Evolutionary conservation across 2,113 vertebrate genomes (phyloP).

Genomic region (Ochotona princeps): DNA sequence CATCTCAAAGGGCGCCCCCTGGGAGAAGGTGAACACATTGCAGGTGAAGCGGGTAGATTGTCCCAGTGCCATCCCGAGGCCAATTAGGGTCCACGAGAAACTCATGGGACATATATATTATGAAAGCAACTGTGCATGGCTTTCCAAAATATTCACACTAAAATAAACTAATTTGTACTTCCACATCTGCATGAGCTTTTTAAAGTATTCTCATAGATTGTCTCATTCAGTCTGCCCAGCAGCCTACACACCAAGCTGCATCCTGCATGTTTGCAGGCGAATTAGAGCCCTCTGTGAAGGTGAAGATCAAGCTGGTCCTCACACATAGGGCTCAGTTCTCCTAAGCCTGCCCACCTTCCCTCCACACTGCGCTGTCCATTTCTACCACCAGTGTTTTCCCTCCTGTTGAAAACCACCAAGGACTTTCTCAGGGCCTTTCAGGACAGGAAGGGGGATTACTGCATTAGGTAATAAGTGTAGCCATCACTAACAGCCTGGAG

Average conservation of each 20-base stretch:
- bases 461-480: neutral
- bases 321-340: neutral
- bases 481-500: neutral
- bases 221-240: neutral
- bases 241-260: neutral
- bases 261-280: neutral
- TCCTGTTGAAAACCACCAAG: neutral
- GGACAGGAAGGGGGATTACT: neutral
- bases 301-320: neutral
- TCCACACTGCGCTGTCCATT: rapidly evolving
- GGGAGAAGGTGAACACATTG: too few relatives aligned
- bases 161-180: too few relatives aligned
- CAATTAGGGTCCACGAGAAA: too few relatives aligned
- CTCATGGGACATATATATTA: too few relatives aligned
- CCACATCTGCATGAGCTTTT: too few relatives aligned
- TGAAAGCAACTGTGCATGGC: too few relatives aligned
- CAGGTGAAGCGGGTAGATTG: neutral
- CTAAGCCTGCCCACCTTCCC: neutral
- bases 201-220: rapidly evolving
- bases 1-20: neutral
- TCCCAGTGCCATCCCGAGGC: neutral
- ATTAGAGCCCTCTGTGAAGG: neutral
- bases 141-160: too few relatives aligned
- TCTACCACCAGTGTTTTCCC: neutral
- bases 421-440: neutral